Evolutionary conservation across 2,797 vertebrate species (phyloP).

Genomic region (Cetoscarus ocellatus): DNA sequence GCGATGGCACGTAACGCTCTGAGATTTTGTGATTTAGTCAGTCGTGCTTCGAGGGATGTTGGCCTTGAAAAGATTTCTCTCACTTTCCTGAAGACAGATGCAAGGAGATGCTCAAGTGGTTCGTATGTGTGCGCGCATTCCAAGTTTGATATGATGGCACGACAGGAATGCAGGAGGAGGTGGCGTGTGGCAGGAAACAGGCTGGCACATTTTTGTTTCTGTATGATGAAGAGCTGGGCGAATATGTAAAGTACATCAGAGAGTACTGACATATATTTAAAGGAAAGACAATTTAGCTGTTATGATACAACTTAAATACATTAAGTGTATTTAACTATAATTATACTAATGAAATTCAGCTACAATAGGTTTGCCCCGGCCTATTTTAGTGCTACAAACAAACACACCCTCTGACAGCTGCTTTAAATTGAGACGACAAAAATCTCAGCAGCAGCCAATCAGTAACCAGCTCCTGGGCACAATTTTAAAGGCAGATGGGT

Average conservation of each 20-base stretch:
- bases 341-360: too few species aligned
- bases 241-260: too few species aligned
- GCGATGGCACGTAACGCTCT: conserved; percentile 7
- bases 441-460: conserved; percentile 22
- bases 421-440: conserved; percentile 10
- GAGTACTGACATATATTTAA: too few species aligned
- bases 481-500: conserved; percentile 17
- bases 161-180: conserved; percentile 32
- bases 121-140: conserved; percentile 1
- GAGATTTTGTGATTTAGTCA: conserved; percentile 32
- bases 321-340: too few species aligned
- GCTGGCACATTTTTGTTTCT: not conserved
- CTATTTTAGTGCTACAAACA: conserved; percentile 34
- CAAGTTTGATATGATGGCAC: conserved; percentile 1
- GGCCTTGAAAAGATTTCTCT: conserved; percentile 31
- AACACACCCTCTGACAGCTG: conserved; percentile 27
- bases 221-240: not conserved
- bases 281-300: too few species aligned
- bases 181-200: not conserved
- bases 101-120: not conserved
- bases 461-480: conserved; percentile 31
- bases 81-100: conserved; percentile 8
- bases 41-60: not conserved
- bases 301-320: too few species aligned
- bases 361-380: too few species aligned